These are phyloP conservation scores for Peromyscus polionotus DNA, from an alignment of 2,113 vertebrate genomes.

Conservation along the genomic window DNA sequence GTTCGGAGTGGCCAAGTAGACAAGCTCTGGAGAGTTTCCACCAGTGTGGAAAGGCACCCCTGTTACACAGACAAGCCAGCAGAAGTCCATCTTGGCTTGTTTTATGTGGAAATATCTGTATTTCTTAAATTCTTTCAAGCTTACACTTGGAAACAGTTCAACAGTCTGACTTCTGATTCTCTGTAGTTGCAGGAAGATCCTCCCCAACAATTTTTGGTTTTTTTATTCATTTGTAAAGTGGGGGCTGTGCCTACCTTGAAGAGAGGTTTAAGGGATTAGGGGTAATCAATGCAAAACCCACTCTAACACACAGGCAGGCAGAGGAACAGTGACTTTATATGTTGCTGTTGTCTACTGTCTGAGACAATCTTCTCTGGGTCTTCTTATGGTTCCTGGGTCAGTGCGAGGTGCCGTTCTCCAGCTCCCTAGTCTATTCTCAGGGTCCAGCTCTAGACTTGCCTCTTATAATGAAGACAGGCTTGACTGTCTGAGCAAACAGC, in stretches of 20 bases:
- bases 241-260: slow-evolving; percentile 72
- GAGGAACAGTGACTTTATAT: slow-evolving; percentile 56
- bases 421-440: neutral
- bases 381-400: slow-evolving; percentile 4
- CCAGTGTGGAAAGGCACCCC: neutral
- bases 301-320: slow-evolving; percentile 67
- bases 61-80: neutral
- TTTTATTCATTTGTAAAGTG: slow-evolving; percentile 75
- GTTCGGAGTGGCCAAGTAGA: neutral
- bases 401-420: neutral
- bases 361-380: neutral
- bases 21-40: neutral
- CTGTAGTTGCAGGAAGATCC: slow-evolving; percentile 65
- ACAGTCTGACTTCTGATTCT: slow-evolving; percentile 55
- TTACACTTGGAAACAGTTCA: slow-evolving; percentile 41
- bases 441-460: neutral
- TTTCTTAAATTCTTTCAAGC: slow-evolving; percentile 44
- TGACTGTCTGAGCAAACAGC: neutral
- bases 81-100: slow-evolving; percentile 31
- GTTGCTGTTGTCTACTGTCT: slow-evolving; percentile 46
- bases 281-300: slow-evolving; percentile 76
- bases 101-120: slow-evolving; percentile 25
- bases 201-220: neutral
- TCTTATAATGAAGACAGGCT: neutral
- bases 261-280: slow-evolving; percentile 77